These are phyloP conservation scores for Scaptomyza reducta DNA, from an alignment of 2,888 invertebrate species.

Conservation along the genomic window DNA sequence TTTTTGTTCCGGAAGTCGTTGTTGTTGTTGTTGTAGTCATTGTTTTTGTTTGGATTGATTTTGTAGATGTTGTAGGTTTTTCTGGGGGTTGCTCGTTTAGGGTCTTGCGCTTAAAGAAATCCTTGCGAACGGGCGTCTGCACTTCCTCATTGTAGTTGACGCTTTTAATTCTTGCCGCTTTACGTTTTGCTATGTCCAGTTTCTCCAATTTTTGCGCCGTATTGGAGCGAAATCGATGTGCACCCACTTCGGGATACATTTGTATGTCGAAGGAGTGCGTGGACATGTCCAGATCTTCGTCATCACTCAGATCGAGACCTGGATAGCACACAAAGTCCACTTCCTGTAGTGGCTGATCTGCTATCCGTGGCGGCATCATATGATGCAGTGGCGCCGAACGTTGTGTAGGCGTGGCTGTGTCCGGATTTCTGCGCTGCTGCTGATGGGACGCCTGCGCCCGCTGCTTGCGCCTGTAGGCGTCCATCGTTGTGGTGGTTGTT, in stretches of 20 bases:
- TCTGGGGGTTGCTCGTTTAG: constrained; percentile 31
- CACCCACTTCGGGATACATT: constrained; percentile 87
- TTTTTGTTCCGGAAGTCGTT: background rate
- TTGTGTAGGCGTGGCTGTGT: constrained; percentile 40
- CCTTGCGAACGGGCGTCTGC: constrained; percentile 69
- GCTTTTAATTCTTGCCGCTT: constrained; percentile 89
- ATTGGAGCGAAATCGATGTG: constrained; percentile 91
- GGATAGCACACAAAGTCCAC: constrained; percentile 88
- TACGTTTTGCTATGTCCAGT: constrained; percentile 93
- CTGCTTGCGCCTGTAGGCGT: constrained; percentile 46
- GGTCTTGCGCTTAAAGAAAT: constrained; percentile 75
- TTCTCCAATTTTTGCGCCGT: constrained; percentile 95
- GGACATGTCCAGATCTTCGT: constrained; percentile 88
- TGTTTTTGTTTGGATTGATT: background rate
- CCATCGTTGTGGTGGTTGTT: constrained; percentile 67
- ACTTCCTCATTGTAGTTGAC: constrained; percentile 82
- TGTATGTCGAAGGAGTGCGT: constrained; percentile 92
- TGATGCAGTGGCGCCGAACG: constrained; percentile 22
- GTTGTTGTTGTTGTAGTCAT: background rate
- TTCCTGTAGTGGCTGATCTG: constrained; percentile 79
- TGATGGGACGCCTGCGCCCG: constrained; percentile 22
- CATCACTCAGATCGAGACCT: constrained; percentile 91
- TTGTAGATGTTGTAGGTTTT: constrained; percentile 22
- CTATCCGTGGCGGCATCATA: constrained; percentile 45
- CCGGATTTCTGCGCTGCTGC: constrained; percentile 38